Conservation (phyloP, 2,888 invertebrate species). For the Pherbina coryleti region DNA sequence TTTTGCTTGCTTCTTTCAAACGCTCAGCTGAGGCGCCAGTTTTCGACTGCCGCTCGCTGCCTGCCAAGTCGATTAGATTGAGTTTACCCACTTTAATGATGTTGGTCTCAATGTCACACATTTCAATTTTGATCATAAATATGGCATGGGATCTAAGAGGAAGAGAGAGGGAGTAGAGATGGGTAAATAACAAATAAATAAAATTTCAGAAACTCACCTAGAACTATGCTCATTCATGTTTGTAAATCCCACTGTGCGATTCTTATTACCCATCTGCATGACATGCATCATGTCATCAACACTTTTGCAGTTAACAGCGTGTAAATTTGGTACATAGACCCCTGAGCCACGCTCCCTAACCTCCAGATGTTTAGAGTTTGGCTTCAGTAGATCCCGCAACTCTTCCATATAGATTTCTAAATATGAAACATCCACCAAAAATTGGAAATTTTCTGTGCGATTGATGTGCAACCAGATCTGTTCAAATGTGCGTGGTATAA, state of each 20-base stretch:
- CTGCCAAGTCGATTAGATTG: constrained; percentile 97
- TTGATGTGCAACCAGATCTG: constrained; percentile 97
- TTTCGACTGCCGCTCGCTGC: constrained; percentile 97
- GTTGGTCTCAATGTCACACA: constrained; percentile 79
- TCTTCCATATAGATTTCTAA: constrained; percentile 97
- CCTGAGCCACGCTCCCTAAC: constrained; percentile 81
- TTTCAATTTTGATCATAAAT: constrained; percentile 97
- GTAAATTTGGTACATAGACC: constrained; percentile 95
- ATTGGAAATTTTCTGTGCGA: constrained; percentile 92
- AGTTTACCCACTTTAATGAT: constrained; percentile 87
- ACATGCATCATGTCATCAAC: constrained; percentile 93
- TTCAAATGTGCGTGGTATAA: constrained; percentile 96
- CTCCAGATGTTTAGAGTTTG: constrained; percentile 72
- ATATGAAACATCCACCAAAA: constrained; percentile 95
- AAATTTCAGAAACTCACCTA: constrained; percentile 50
- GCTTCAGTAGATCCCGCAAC: constrained; percentile 81
- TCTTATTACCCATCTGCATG: constrained; percentile 93
- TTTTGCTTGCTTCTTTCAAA: constrained; percentile 95
- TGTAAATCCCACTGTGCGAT: constrained; percentile 94
- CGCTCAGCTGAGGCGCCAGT: constrained; percentile 95
- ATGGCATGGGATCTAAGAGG: constrained; percentile 90
- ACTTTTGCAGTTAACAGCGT: constrained; percentile 94
- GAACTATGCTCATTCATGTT: constrained; percentile 99
- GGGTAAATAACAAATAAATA: neutral
- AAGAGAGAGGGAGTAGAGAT: neutral